Evolutionary conservation across 2,113 vertebrate species (phyloP), one percentile per base, ranked within the genome.

Genomic region (Chinchilla lanigera): DNA sequence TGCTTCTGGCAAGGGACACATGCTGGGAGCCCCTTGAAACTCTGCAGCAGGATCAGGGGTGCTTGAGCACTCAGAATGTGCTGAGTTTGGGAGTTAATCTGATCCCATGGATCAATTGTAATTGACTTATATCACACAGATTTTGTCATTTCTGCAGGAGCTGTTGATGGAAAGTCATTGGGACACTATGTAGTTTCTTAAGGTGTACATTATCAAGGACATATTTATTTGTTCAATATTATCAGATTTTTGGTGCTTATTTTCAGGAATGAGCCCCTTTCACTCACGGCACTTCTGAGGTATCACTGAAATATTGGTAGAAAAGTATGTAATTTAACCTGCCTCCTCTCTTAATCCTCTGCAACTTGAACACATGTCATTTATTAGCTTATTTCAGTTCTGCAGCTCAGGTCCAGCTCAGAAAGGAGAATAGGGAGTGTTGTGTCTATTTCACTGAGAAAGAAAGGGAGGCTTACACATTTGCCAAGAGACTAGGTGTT

Each of bases 81-180:
- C 97, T 96, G 97, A 96, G 82, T 93, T 50, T 33, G 50, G 44
- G 61, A 96, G 88, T 96, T 95, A 80, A 69, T 94, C 88, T 63
- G 77, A 93, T 86, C 93, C 69, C 35, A 20, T 14, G 17, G 85
- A 94, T 97, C 96, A 80, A 94, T 95, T 78, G 41, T 95, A 95
- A 96, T 94, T 95, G 95, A 97, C 78, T 96, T 97, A 80, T 28
- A 88, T 83, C 92, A 86, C 85, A 90, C 16, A 24, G 82, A 94
- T 90, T 94, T 95, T 96, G 85, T 85, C 84, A 94, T 13, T 97
- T 96, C 82, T 86, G 75, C 82, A 90, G 41, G 33, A 98, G 71
- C 38, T 44, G 92, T 95, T 92, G 95, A 95, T 89, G 65, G 90
- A 95, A 97, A 98, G 85, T 96, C 93, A 50, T n/a, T 93, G 95